phyloP scores from a whole-genome alignment of 2,113 vertebrate genomes.

The Indri indri region DNA sequence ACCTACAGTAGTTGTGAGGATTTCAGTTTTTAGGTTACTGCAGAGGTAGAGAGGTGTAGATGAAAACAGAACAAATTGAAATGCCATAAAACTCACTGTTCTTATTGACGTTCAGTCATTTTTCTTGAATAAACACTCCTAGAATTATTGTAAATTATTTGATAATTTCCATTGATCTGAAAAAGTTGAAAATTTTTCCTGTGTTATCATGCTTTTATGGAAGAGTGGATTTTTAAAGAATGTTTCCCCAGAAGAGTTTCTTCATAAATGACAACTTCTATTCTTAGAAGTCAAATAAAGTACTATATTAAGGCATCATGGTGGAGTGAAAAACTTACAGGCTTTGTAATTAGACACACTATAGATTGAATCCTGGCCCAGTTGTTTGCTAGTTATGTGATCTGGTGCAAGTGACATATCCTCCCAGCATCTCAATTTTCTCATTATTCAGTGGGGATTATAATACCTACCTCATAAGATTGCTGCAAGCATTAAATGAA shows the following conservation, averaged over 20 bases:
- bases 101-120: background rate
- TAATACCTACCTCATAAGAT: background rate
- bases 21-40: background rate
- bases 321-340: background rate
- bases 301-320: background rate
- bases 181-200: background rate
- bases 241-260: background rate
- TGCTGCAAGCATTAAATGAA: background rate
- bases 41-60: background rate
- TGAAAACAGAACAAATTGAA: background rate
- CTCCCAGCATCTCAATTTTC: background rate
- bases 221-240: background rate
- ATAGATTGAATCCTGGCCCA: background rate
- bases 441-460: background rate
- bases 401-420: background rate
- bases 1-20: background rate
- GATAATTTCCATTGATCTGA: background rate
- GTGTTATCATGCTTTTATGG: background rate
- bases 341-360: background rate
- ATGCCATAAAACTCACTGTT: background rate
- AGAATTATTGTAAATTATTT: background rate
- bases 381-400: background rate
- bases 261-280: background rate
- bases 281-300: conserved; percentile 21
- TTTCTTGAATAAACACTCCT: background rate